Conservation (phyloP, 2,797 vertebrate species). For the Morus bassanus region DNA sequence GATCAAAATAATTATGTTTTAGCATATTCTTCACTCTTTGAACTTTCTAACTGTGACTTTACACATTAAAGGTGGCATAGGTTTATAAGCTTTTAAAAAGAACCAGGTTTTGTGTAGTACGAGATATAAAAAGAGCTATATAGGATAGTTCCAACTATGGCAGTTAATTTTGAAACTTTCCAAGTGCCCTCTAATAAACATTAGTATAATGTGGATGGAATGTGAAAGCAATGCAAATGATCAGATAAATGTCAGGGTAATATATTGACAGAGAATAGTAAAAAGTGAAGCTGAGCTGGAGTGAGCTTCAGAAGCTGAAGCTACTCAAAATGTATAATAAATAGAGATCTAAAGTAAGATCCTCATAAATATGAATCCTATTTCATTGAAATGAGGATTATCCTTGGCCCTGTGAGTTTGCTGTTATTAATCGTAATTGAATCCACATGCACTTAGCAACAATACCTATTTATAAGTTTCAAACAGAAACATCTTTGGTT, state of each 20-base stretch:
- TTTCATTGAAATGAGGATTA: conserved; percentile 14
- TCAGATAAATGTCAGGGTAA: neutral
- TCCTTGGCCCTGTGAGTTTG: neutral
- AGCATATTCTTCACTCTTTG: neutral
- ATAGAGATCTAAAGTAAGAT: conserved; percentile 1
- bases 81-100: conserved; percentile 8
- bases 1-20: neutral
- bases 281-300: conserved; percentile 1
- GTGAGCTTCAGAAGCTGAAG: neutral
- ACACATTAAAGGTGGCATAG: neutral
- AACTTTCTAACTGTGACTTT: neutral
- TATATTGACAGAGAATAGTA: conserved; percentile 20
- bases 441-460: neutral
- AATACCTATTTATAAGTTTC: neutral
- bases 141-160: neutral
- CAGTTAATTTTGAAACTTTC: conserved; percentile 1
- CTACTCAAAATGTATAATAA: neutral
- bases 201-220: neutral
- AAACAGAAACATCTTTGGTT: neutral
- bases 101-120: neutral
- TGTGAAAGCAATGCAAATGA: neutral
- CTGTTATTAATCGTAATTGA: neutral
- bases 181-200: neutral
- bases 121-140: neutral
- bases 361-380: conserved; percentile 16